A percentile compares a stretch with the other conserved stretches of the same genome.
These are phyloP conservation scores for Oryctolagus cuniculus DNA, from an alignment of 2,113 vertebrate genomes.

Conservation along the genomic window DNA sequence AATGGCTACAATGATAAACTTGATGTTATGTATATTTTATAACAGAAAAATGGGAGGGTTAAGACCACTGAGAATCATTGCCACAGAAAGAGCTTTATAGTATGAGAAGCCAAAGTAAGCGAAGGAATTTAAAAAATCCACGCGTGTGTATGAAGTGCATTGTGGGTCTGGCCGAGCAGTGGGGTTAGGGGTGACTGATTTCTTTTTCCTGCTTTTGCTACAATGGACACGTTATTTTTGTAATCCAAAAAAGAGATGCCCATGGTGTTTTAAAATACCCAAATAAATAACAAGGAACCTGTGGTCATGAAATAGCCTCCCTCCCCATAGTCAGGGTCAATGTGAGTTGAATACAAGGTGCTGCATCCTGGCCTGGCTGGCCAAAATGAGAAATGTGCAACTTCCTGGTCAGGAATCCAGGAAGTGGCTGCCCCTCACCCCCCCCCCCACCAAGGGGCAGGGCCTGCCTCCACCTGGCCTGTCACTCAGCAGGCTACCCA, in stretches of 20 bases:
- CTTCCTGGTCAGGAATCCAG: neutral
- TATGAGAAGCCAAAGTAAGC: neutral
- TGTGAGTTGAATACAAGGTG: neutral
- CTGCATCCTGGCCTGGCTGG: neutral
- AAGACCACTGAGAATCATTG: neutral
- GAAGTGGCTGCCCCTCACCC: neutral
- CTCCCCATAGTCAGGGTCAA: neutral
- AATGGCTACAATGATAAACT: neutral
- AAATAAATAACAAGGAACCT: neutral
- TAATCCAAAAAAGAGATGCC: neutral
- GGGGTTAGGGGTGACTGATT: neutral
- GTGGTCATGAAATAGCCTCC: neutral
- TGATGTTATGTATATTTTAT: neutral
- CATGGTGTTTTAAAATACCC: neutral
- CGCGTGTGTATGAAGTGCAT: neutral
- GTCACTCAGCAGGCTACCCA: neutral
- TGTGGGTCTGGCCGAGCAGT: neutral
- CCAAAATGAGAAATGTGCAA: too few species aligned
- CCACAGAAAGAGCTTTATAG: neutral
- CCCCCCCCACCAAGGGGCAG: neutral
- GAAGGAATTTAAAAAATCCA: neutral
- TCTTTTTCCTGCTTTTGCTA: neutral
- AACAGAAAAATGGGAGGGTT: neutral
- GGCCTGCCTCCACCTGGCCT: neutral
- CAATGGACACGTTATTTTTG: neutral